Base-by-base conservation (phyloP, 2,797 vertebrate species). In the Phyllotis vaccarum region DNA sequence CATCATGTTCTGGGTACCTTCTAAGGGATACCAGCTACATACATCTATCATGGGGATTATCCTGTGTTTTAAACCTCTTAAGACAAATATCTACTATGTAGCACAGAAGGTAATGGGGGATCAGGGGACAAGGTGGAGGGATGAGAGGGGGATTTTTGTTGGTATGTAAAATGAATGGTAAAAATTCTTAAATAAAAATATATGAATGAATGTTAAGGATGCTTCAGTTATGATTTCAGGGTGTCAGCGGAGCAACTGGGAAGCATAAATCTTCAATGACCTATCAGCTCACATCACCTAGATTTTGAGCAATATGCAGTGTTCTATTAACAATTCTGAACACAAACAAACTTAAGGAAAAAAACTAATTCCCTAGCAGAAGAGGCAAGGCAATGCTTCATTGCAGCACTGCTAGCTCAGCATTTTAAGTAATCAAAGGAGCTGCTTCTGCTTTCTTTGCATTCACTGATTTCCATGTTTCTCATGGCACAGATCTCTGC, bases 381-480 rank as follows among this genome's bases (percentile, higher is more conserved):
- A 96, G 95, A 80, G 56, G 19, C 24, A 89, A 89, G n/a, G 62
- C 29, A n/a, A 46, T 24, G 2, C 29, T 46, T 68, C n/a, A 78
- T 92, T 78, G 54, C 40, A 87, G 14, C 21, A 64, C 13, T 2
- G 11, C 80, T 83, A 93, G 89, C 29, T 86, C 89, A 85, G 80
- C 60, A 91, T 81, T 97, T 93, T 29, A 16, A 87, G 62, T 6
- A 29, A 14, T 64, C 83, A 16, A 52, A 66, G 64, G 56, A 24
- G 8, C 49, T 46, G 58, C 43, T 95, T 97, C 94, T 91, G 90
- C 79, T 97, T 96, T 96, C 89, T 91, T 29, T 62, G 64, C 40
- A 40, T n/a, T 85, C 60, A 27, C 37, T 94, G 22, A 80, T 56
- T 27, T n/a, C 54, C 22, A 80, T 76, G 29, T 85, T 86, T 91